Percentiles rank a stretch among this genome's conserved stretches.
Conservation (phyloP, 2,888 invertebrate species). For the Pyrgus malvae region DNA sequence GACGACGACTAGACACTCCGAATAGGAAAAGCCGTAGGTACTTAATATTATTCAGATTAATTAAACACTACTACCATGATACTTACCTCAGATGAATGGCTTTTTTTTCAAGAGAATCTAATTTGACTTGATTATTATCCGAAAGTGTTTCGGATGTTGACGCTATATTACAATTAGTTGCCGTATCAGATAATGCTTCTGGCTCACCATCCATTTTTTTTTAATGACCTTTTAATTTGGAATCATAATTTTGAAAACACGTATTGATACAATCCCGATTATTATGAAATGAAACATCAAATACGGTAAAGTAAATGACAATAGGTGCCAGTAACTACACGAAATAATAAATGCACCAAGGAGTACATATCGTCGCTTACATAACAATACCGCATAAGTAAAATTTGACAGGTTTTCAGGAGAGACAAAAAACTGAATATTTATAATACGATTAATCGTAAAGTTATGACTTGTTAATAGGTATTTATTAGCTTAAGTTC, state of each 20-base stretch:
- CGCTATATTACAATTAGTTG: constrained; percentile 61
- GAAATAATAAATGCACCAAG: no score
- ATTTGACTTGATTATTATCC: constrained; percentile 65
- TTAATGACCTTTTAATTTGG: constrained; percentile 34
- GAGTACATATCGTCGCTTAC: no score
- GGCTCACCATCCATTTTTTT: constrained; percentile 68
- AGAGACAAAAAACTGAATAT: no score
- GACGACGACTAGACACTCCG: no score
- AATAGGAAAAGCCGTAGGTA: no score
- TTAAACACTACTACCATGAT: not conserved
- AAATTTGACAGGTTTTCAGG: no score
- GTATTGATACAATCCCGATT: not conserved
- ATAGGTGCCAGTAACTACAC: constrained; percentile 4
- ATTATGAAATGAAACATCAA: no score
- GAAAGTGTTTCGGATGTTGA: constrained; percentile 62
- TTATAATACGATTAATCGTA: no score
- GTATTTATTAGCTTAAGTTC: no score
- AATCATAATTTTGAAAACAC: constrained; percentile 38
- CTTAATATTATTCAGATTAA: no score
- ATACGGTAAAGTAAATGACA: not conserved
- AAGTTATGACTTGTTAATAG: no score
- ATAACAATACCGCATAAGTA: no score
- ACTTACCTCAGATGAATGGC: constrained; percentile 68
- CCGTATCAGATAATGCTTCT: constrained; percentile 65
- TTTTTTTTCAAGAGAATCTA: constrained; percentile 73